Evolutionary conservation across 2,797 vertebrate genomes (phyloP), one percentile per base, ranked within the genome.

Genomic region (Mergus octosetaceus): DNA sequence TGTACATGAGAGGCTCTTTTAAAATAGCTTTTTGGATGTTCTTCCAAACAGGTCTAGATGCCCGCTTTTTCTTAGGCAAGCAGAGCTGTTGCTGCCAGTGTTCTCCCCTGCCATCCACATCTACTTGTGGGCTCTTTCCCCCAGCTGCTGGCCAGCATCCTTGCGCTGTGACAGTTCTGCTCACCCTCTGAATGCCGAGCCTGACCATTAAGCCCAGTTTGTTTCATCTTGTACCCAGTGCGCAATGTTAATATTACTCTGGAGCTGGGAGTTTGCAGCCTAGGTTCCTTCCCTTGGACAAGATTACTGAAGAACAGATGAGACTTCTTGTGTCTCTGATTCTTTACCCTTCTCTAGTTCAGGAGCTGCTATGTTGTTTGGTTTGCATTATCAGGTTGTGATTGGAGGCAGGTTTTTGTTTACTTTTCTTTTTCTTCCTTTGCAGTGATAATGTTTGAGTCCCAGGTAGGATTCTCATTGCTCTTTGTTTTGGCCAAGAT

Each of bases 401-500:
- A 41, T n/a, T 49, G 10, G 54, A 78, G 49, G 12, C 57, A 51
- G 32, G 14, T 6, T 2, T 1, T 57, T 39, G 38, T 34, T 7
- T 20, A 24, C 19, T 21, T 15, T 21, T 14, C 6, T 36, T n/a
- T 56, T 51, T 36, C 32, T 70, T 53, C 38, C 28, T 28, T 2
- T 51, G 79, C 21, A 87, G 27, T 58, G 21, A 43, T 13, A 66
- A 4, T 4, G 5, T 80, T 72, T 13, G 13, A 38, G 19, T 91
- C 43, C 30, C 41, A 78, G 62, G 39, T 93, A 62, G 62, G 49
- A 17, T 93, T 22, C 57, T 89, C 71, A 85, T 76, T 70, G 78
- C 64, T 89, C 53, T 91, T 87, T n/a, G 0, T 80, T 87, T 65
- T 88, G 83, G 60, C 72, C 13, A 5, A 5, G 62, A n/a, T 60